Conservation (phyloP, 2,888 invertebrate genomes). For the Stenodema calcarata region DNA sequence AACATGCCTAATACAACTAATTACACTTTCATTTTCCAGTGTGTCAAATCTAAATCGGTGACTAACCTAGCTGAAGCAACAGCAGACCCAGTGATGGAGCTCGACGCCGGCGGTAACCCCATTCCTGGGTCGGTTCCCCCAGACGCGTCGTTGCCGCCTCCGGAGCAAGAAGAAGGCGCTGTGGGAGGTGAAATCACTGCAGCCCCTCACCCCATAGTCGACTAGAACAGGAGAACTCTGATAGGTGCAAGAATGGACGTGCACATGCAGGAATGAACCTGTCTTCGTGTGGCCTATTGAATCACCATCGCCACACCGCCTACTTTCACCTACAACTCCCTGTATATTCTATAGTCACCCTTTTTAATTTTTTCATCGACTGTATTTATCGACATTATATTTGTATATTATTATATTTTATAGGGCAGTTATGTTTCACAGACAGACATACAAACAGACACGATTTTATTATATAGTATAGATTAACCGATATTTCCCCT, state of each 20-base stretch:
- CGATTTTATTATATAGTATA: too few relatives aligned
- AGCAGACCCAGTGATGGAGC: conserved; percentile 81
- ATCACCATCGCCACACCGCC: not conserved
- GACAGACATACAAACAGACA: too few relatives aligned
- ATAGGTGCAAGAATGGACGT: not conserved
- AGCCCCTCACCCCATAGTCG: not conserved
- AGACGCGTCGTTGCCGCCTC: conserved; percentile 22
- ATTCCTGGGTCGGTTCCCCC: conserved; percentile 55
- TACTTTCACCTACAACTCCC: not conserved
- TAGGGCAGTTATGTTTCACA: not conserved
- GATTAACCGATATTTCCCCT: too few relatives aligned
- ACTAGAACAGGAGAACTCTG: not conserved
- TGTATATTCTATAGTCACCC: not conserved
- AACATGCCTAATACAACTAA: too few relatives aligned
- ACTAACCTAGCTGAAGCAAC: conserved; percentile 95
- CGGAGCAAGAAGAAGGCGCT: conserved; percentile 55
- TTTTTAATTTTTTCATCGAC: not conserved
- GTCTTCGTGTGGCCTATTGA: too few relatives aligned
- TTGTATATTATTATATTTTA: not conserved
- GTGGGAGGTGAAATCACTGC: conserved; percentile 53
- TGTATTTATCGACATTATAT: not conserved
- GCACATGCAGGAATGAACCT: too few relatives aligned
- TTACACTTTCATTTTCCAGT: conserved; percentile 66
- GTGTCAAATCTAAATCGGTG: conserved; percentile 96
- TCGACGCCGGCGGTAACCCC: conserved; percentile 69